Evolutionary conservation across 2,888 invertebrate genomes (phyloP).

Genomic region (Mylabris sibirica): DNA sequence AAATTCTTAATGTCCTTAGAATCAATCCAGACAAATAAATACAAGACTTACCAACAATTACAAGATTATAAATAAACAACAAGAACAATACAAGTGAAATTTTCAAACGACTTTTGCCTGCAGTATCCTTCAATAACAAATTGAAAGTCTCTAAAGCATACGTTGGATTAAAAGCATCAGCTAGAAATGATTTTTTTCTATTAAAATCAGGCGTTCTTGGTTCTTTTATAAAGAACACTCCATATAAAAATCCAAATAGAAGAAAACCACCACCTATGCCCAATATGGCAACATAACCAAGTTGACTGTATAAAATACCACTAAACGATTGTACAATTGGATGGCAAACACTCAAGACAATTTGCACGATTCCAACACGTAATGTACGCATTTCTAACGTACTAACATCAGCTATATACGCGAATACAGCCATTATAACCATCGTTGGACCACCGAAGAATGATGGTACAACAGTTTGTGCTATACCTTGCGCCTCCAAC

Average conservation of each 20-base stretch:
- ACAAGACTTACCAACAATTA: slow-evolving; percentile 46
- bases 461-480: slow-evolving; percentile 66
- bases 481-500: slow-evolving; percentile 63
- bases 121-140: slow-evolving; percentile 49
- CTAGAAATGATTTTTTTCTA: slow-evolving; percentile 40
- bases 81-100: slow-evolving; percentile 48
- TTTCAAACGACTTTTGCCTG: slow-evolving; percentile 47
- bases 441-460: slow-evolving; percentile 67
- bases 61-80: slow-evolving; percentile 47
- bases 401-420: slow-evolving; percentile 61
- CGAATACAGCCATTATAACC: slow-evolving; percentile 57
- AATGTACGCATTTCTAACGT: slow-evolving; percentile 68
- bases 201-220: slow-evolving; percentile 40
- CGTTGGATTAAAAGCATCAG: slow-evolving; percentile 55
- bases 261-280: slow-evolving; percentile 49
- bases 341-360: slow-evolving; percentile 49
- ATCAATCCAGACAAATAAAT: background rate
- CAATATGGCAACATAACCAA: slow-evolving; percentile 54
- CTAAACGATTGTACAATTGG: slow-evolving; percentile 52
- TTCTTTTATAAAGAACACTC: slow-evolving; percentile 55
- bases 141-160: slow-evolving; percentile 55
- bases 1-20: background rate
- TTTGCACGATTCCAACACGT: slow-evolving; percentile 67
- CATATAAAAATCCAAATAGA: slow-evolving; percentile 51
- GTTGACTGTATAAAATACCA: slow-evolving; percentile 48